These are phyloP conservation scores for Drosophila triauraria DNA, from an alignment of 1,140 invertebrate genomes.

Conservation along the genomic window DNA sequence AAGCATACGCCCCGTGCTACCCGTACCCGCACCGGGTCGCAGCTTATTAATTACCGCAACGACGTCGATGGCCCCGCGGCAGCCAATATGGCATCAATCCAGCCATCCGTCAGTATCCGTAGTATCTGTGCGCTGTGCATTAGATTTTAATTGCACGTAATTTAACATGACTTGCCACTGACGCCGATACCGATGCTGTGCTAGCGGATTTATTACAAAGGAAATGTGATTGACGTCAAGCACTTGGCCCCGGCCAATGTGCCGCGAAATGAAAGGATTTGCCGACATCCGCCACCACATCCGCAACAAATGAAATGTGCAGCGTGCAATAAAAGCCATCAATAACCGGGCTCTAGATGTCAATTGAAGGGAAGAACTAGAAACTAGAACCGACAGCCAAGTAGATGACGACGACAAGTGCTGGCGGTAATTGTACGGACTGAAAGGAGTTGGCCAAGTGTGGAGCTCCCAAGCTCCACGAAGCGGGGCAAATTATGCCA, in stretches of 20 bases:
- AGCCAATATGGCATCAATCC: slow-evolving; percentile 50
- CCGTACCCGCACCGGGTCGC: not conserved
- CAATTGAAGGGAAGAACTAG: slow-evolving; percentile 39
- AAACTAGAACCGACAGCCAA: slow-evolving; percentile 32
- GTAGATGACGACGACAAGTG: slow-evolving; percentile 27
- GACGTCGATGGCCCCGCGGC: slow-evolving; percentile 33
- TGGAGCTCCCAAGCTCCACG: not conserved
- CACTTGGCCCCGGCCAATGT: slow-evolving; percentile 62
- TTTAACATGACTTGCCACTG: slow-evolving; percentile 63
- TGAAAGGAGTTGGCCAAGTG: slow-evolving; percentile 21
- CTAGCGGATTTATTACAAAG: slow-evolving; percentile 75
- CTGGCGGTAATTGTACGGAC: slow-evolving; percentile 42
- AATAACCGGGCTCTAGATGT: slow-evolving; percentile 61
- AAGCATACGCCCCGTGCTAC: slow-evolving; percentile 44
- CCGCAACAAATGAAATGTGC: slow-evolving; percentile 37
- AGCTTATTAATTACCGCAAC: slow-evolving; percentile 63
- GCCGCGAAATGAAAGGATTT: slow-evolving; percentile 68
- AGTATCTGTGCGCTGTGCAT: slow-evolving; percentile 49
- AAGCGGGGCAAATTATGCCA: slow-evolving; percentile 23
- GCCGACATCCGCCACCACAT: slow-evolving; percentile 20
- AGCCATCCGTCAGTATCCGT: slow-evolving; percentile 34
- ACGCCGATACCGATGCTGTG: slow-evolving; percentile 46
- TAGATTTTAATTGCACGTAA: slow-evolving; percentile 81
- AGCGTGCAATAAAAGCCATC: slow-evolving; percentile 63
- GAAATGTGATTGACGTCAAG: slow-evolving; percentile 73